Base-by-base conservation (phyloP, 2,113 vertebrate species). In the Apus apus region DNA sequence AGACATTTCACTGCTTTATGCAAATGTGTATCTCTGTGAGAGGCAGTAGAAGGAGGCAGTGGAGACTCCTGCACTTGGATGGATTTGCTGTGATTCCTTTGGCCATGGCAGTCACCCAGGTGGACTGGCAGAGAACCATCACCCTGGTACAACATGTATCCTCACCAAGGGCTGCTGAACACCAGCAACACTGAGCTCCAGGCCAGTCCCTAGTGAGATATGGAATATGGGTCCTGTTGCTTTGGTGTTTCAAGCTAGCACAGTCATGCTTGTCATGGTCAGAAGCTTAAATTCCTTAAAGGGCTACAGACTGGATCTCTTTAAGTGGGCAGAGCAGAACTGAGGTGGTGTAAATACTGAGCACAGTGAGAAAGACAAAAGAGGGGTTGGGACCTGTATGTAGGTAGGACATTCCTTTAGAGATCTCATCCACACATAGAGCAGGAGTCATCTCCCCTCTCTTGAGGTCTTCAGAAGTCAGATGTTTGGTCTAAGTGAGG, bases 161-260 rank as follows among this genome's bases (percentile, higher is more conserved):
- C 62, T 30, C 43, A 27, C 25, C 60, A 29, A 48, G 21, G 27
- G 54, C 38, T 87, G 68, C 85, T 87, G 86, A 67, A 43, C 45
- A 56, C 21, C 48, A 32, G 40, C 45, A 70, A 70, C 51, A 16
- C 80, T 66, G 46, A 82, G 11, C 58, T 43, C 38, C 32, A 50
- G 15, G 34, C 43, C 1, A 2, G 21, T 45, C 53, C 50, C 11
- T 58, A 0, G 0, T 22, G 30, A 36, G 22, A 15, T 62, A 40
- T 29, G 17, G 43, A 78, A 43, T 6, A 4, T 9, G 9, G 23
- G 10, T 38, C 21, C 7, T 72, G 25, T 17, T 50, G 60, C 12
- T 58, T 67, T 76, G 72, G 34, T 89, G 81, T 14, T 81, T 91
- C 40, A 79, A 51, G 51, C 27, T 83, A 73, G 65, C 17, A 19